phyloP scores from a whole-genome alignment of 2,888 invertebrate genomes.

The Ectobius pallidus region DNA sequence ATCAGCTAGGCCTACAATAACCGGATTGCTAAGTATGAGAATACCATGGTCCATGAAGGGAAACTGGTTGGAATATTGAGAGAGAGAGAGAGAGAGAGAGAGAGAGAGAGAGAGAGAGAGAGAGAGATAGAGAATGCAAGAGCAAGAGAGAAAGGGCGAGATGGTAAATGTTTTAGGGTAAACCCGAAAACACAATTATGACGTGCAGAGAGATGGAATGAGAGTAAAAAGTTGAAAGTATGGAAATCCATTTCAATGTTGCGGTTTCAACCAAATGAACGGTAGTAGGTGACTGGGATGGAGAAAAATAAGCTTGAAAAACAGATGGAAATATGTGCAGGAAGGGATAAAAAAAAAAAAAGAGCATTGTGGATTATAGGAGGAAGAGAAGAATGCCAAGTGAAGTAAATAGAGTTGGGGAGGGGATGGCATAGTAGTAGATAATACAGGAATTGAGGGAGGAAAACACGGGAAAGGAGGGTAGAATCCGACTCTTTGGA shows the following conservation, averaged over 20 bases:
- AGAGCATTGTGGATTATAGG: constrained; percentile 8
- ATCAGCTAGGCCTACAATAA: too few species aligned
- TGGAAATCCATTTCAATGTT: constrained; percentile 25
- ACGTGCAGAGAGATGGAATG: not conserved
- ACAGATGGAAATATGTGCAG: constrained; percentile 23
- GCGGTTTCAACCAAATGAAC: constrained; percentile 13
- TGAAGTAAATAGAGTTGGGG: constrained; percentile 15
- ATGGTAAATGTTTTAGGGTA: constrained; percentile 29
- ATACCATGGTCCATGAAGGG: too few species aligned
- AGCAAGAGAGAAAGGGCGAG: not conserved
- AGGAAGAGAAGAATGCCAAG: not conserved
- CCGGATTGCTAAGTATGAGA: too few species aligned
- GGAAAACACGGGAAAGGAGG: not conserved
- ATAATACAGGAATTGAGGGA: constrained; percentile 13
- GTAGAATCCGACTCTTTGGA: not conserved
- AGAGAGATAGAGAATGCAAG: not conserved
- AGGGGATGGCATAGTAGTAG: not conserved
- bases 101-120: not conserved
- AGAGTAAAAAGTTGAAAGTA: not conserved
- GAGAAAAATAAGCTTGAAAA: constrained; percentile 8
- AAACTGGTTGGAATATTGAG: too few species aligned
- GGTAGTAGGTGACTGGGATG: constrained; percentile 14
- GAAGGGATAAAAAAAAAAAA: not conserved
- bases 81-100: too few species aligned
- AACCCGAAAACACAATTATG: constrained; percentile 39